Evolutionary conservation across 2,113 vertebrate species (phyloP), one percentile per base, ranked within the genome.

Genomic region (Channa maculata): DNA sequence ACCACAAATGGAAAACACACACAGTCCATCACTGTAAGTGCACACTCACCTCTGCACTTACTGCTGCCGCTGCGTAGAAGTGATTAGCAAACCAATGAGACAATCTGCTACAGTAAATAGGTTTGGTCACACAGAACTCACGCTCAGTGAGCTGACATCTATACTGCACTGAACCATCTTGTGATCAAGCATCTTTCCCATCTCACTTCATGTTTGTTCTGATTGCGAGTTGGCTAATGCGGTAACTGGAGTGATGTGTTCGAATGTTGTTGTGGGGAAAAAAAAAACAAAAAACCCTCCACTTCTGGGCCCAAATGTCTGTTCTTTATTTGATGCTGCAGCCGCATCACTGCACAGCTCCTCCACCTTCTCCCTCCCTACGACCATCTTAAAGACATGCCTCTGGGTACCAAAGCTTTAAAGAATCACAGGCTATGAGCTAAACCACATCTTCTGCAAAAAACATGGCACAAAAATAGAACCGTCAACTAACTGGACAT

Each of bases 81-180:
- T 64, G 59, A 71, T 84, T 74, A 69, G 70, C 68, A 82, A 69
- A 71, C 15, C 78, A 57, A 37, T 60, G 67, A 77, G 49, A 72
- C 76, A 65, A 77, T 77, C 45, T 65, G 62, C 34, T 62, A 24
- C 24, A 24, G 24, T 24, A 48, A 81, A 57, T 69, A 58, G 50
- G 66, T 86, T 77, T 74, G 3, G 36, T 53, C 65, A 54, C 53
- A 82, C 65, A 68, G 43, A 65, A 37, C 71, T 65, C 52, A 54
- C 7, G 12, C 71, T 57, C 71, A 45, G 6, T 76, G 51, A 67
- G 49, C 65, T 68, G 52, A 69, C 55, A n/a, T 64, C 51, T 70
- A 58, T 51, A 61, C 52, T 5, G n/a, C 51, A 4, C 41, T 11
- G 50, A 78, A 65, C 48, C 60, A 58, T 58, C 46, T 70, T 24